These are phyloP conservation scores for Caenorhabditis sp. DNA, from an alignment of 2,888 invertebrate species.

Conservation along the genomic window DNA sequence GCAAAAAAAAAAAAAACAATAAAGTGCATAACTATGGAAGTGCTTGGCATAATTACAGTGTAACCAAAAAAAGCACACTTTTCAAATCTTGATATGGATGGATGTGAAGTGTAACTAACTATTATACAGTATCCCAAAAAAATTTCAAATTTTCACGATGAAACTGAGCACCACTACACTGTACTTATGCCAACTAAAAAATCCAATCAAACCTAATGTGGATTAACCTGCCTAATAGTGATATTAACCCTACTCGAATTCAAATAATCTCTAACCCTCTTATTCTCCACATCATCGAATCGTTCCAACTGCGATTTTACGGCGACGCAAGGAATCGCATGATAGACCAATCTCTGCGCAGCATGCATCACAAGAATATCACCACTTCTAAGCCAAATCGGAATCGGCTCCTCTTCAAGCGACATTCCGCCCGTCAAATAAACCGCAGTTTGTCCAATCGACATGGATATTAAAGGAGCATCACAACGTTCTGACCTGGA, in stretches of 20 bases:
- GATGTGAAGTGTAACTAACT: too few relatives aligned
- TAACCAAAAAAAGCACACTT: neutral
- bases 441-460: constrained; percentile 93
- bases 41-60: too few relatives aligned
- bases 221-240: constrained; percentile 91
- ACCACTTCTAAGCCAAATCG: constrained; percentile 83
- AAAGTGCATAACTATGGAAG: neutral
- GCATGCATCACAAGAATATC: constrained; percentile 91
- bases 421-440: constrained; percentile 85
- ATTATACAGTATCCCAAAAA: too few relatives aligned
- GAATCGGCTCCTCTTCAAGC: constrained; percentile 66
- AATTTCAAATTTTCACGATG: too few relatives aligned
- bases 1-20: neutral
- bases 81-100: too few relatives aligned
- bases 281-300: constrained; percentile 70
- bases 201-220: constrained; percentile 4
- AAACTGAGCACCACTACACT: too few relatives aligned
- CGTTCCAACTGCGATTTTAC: constrained; percentile 9
- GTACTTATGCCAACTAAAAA: too few relatives aligned
- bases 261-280: constrained; percentile 75
- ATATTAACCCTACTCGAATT: constrained; percentile 85
- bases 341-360: constrained; percentile 85
- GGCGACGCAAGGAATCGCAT: constrained; percentile 87
- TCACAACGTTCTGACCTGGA: constrained; percentile 63
- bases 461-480: constrained; percentile 85